Evolutionary conservation across 1,140 invertebrate genomes (phyloP).

Genomic region (Homalodisca vitripennis): DNA sequence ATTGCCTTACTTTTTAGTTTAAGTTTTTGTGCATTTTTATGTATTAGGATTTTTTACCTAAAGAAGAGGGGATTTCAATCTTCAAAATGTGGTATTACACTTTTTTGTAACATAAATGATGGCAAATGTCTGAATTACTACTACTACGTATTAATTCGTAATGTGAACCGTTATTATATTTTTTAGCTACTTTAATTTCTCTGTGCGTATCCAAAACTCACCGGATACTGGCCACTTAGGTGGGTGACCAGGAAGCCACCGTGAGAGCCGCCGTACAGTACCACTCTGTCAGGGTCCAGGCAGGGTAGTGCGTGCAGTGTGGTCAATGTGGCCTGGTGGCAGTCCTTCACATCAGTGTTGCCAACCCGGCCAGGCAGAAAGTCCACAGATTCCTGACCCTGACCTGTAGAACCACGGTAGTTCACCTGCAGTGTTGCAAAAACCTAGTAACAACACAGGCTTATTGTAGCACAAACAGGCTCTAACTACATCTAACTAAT

Average conservation of each 20-base stretch:
- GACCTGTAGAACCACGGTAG: constrained; percentile 83
- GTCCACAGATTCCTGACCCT: constrained; percentile 70
- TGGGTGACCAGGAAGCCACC: constrained; percentile 88
- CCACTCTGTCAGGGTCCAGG: constrained; percentile 56
- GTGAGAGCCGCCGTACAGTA: constrained; percentile 80
- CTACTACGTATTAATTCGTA: no score
- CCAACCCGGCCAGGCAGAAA: constrained; percentile 76
- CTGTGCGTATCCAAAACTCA: constrained; percentile 47
- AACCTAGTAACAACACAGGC: constrained; percentile 56
- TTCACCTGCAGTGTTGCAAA: constrained; percentile 76
- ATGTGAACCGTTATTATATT: no score
- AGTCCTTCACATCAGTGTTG: constrained; percentile 77
- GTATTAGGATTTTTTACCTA: no score
- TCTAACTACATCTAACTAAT: no score
- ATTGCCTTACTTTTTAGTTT: no score
- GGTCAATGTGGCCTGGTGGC: constrained; percentile 60
- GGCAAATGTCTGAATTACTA: no score
- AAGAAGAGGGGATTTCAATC: no score
- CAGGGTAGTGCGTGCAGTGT: constrained; percentile 54
- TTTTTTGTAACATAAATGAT: no score
- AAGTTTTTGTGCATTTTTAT: no score
- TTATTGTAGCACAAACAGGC: no score
- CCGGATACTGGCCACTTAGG: constrained; percentile 81
- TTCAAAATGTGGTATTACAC: no score
- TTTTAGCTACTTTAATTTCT: no score